Evolutionary conservation across 2,888 invertebrate species (phyloP), one percentile per base, ranked within the genome.

Genomic region (Drosophila colorata): DNA sequence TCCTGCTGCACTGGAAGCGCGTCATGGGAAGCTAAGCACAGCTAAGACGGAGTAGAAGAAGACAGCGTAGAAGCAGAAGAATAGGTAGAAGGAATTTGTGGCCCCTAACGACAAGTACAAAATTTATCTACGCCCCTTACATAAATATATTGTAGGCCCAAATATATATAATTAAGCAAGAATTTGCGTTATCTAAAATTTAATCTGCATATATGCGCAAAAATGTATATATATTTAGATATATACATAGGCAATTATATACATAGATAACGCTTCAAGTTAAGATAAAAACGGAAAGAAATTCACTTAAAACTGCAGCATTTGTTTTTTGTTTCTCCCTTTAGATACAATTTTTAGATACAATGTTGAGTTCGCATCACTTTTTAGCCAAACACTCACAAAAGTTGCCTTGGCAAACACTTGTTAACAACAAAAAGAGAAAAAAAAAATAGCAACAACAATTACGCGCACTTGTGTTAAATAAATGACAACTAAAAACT

Each of bases 1-100:
- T 74, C 69, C 73, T 74, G 74, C 69, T 74, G 73, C 74, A 69
- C 14, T 43, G 55, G 47, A 57, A 37, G 35, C 47, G 38, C 72
- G 75, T 75, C 75, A 75, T 75, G 75, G 75, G 75, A 75, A 75
- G 63, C 68, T 75, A 69, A 72, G 46, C 75, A 75, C 59, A 46
- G 11, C 33, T 35, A 72, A 66, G 28, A 48, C 41, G 38, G 44
- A 55, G 31, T 33, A 51, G 18, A 49, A 31, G 18, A 16, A 7
- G 35, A 28, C 28, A 28, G 9, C 9, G 28, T 9, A 56, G 46
- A 23, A 49, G 23, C 3, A 14, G 35, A 25, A n/a, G 35, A 41
- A 37, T 38, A 35, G 28, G 16, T 11, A 11, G 25, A 47, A 51
- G 58, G 41, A 51, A 58, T 23, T 51, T 51, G 38, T 18, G 28